A percentile compares a stretch with the other conserved stretches of the same genome.
These are phyloP conservation scores for Aspidoscelis tigris DNA, from an alignment of 2,113 vertebrate genomes.

Conservation along the genomic window DNA sequence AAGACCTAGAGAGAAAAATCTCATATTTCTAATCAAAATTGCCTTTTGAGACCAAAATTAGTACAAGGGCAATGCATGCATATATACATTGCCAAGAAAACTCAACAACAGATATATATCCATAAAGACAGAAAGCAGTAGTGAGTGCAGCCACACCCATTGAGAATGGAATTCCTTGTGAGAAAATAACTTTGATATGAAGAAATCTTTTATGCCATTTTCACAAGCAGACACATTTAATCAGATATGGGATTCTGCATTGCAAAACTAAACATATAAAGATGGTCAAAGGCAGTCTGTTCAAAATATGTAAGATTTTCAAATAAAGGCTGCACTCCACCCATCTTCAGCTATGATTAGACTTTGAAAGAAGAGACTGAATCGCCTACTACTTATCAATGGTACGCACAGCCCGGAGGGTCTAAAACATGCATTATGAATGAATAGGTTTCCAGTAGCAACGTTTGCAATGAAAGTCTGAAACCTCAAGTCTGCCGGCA, in stretches of 20 bases:
- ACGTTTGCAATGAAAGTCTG: constrained; percentile 61
- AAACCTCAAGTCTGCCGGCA: constrained; percentile 54
- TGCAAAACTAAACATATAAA: background rate
- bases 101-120: background rate
- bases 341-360: constrained; percentile 60
- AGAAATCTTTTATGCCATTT: constrained; percentile 19
- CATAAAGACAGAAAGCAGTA: constrained; percentile 35
- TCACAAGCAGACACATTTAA: background rate
- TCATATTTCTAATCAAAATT: constrained; percentile 21
- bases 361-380: constrained; percentile 54
- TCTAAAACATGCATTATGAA: constrained; percentile 74
- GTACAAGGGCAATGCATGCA: constrained; percentile 21
- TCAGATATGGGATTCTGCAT: background rate
- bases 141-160: constrained; percentile 61
- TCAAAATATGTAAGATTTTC: constrained; percentile 42
- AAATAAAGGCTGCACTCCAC: constrained; percentile 60
- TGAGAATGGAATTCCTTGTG: constrained; percentile 35
- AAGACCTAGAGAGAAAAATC: background rate
- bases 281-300: background rate
- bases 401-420: constrained; percentile 68
- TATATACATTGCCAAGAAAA: constrained; percentile 20
- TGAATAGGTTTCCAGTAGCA: constrained; percentile 79
- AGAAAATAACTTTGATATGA: background rate
- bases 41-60: background rate
- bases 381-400: constrained; percentile 62